These are phyloP conservation scores for Macrosiphum euphorbiae DNA, from an alignment of 2,888 invertebrate species.

Conservation along the genomic window DNA sequence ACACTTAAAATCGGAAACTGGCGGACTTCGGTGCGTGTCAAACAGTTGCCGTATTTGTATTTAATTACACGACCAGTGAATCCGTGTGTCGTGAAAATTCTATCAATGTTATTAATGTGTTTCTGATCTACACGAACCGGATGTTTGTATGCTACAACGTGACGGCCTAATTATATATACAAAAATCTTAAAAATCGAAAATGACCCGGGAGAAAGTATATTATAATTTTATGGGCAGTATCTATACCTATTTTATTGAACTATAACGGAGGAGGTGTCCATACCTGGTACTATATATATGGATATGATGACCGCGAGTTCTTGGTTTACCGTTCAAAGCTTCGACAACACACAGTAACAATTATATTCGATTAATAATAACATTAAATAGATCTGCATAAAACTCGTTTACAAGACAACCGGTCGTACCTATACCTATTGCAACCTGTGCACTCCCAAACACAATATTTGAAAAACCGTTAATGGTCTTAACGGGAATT, in stretches of 20 bases:
- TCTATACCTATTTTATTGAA: background rate
- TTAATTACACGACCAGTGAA: background rate
- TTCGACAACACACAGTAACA: background rate
- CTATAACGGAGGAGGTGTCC: background rate
- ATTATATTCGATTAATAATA: background rate
- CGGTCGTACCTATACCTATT: background rate
- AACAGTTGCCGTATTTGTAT: background rate
- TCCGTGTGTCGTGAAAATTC: background rate
- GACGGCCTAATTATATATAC: background rate
- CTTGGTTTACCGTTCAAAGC: background rate
- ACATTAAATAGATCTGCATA: background rate
- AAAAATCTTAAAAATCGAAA: background rate
- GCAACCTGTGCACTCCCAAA: background rate
- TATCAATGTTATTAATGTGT: background rate
- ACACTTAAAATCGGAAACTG: background rate
- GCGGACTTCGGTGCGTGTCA: background rate
- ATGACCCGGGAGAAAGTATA: background rate
- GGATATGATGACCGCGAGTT: background rate
- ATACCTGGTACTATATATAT: background rate
- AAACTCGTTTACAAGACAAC: background rate
- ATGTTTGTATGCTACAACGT: background rate
- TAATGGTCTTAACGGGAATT: conserved; percentile 22
- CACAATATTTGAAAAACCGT: background rate
- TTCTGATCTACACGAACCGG: conserved; percentile 2
- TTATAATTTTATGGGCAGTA: background rate